Base-by-base conservation (phyloP, 2,797 vertebrate genomes). In the Sparus aurata region DNA sequence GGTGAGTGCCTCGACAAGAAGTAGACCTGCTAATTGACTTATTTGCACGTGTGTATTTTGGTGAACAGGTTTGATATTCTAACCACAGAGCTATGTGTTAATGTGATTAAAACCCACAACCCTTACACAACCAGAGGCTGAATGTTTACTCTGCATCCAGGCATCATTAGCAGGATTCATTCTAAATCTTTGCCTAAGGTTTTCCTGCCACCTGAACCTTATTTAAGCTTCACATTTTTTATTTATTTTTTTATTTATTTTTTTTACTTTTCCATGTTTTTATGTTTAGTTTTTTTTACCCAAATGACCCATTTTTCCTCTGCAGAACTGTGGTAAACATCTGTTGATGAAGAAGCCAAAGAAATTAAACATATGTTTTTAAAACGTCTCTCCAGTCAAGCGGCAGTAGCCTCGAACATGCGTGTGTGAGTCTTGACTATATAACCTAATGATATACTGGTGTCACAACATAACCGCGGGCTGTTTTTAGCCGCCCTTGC, bases 381-480 rank as follows among this genome's bases (percentile, higher is more conserved):
- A 34, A 34, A 34, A 34, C 34, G 8, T 34, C 34, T 0, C 34
- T 34, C 34, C 2, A 45, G 55, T 27, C 6, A 25, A 59, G 12
- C n/a, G 4, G 0, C 45, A 47, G 7, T 3, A n/a, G 34, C 34
- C 34, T 34, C 34, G 20, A 23, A 16, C 2, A 17, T 58, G 12
- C 52, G 43, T 13, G 16, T 30, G 8, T 49, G 61, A 34, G 53
- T 10, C 38, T 2, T 11, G 1, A 20, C 54, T 30, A 12, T 52
- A 49, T 25, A 0, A 57, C 13, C 25, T 38, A 34, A 73, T 60
- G 57, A 52, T 65, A 49, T 12, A 7, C 25, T 52, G 64, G 38
- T 75, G 81, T 65, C 69, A 71, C 25, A 58, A 68, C 57, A 85
- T 10, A 38, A 23, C 73, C 18, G 46, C 55, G 52, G 79, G 55